These are phyloP conservation scores for Hipparchia sbordonii DNA, from an alignment of 2,888 invertebrate genomes.

Conservation along the genomic window DNA sequence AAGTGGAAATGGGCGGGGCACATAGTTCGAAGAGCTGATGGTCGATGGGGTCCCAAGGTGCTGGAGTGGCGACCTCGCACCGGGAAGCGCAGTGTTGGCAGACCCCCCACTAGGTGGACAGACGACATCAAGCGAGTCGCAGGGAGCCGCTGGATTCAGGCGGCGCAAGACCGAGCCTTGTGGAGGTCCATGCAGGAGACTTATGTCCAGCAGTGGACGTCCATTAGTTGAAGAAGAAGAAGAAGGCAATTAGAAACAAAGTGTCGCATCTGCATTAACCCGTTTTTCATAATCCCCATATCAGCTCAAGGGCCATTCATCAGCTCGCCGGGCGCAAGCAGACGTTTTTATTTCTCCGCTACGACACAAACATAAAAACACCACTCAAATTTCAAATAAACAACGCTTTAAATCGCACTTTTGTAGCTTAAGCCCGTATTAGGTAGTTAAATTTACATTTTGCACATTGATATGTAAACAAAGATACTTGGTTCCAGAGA, in stretches of 20 bases:
- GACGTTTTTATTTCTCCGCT: slow-evolving; percentile 78
- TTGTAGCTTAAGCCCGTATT: slow-evolving; percentile 72
- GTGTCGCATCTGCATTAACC: slow-evolving; percentile 48
- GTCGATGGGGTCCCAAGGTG: too few relatives aligned
- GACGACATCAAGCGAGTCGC: too few relatives aligned
- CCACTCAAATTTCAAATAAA: slow-evolving; percentile 76
- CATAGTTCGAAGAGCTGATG: too few relatives aligned
- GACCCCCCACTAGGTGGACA: too few relatives aligned
- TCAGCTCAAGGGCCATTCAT: slow-evolving; percentile 70
- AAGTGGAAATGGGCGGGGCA: too few relatives aligned
- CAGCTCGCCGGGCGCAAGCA: slow-evolving; percentile 61
- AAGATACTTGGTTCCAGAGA: background rate
- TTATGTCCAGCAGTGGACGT: too few relatives aligned
- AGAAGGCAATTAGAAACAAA: background rate
- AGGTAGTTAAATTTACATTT: slow-evolving; percentile 81
- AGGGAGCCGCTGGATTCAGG: too few relatives aligned
- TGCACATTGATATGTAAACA: slow-evolving; percentile 16
- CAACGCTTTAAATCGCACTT: slow-evolving; percentile 71
- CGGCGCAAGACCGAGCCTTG: too few relatives aligned
- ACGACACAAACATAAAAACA: slow-evolving; percentile 76
- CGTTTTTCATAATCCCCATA: slow-evolving; percentile 41
- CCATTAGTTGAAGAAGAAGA: too few relatives aligned
- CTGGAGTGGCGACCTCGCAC: too few relatives aligned
- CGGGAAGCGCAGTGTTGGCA: too few relatives aligned
- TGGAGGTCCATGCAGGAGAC: too few relatives aligned